Evolutionary conservation across 2,113 vertebrate species (phyloP), one percentile per base, ranked within the genome.

Genomic region (Pseudorasbora parva): DNA sequence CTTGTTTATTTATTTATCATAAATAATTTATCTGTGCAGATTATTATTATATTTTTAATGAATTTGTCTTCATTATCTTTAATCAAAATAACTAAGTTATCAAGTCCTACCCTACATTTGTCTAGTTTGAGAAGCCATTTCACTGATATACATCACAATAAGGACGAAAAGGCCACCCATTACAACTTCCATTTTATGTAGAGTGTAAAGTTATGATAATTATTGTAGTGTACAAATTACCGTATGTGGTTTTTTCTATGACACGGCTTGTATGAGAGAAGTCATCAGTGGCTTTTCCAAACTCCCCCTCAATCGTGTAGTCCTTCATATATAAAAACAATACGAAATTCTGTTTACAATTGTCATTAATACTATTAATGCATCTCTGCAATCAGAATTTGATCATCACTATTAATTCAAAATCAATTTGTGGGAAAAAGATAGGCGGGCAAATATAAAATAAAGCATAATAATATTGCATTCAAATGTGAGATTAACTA

Each of bases 231-330:
- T 56, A 47, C 6, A 54, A 59, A 49, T 19, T 90, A 99, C 98
- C 95, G 0, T 95, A 98, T 0, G 97, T 98, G 0, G 96, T 95
- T 88, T 94, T 96, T 92, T 99, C 98, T 57, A 98, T 72, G 84
- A 98, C 89, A 73, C 89, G 93, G 71, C 97, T 96, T 0, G 83
- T 92, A 86, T 96, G 91, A 33, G 94, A 92, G 90, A 98, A 99
- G 90, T 98, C 93, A 12, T 96, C 92, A 1, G 97, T 97, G 73
- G 97, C 97, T 85, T 91, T 96, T 79, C 98, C 98, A 82, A 99
- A 96, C 78, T 94, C 90, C n/a, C 97, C 96, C 1, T 94, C 90
- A 4, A 99, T 68, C 0, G 93, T 97, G 88, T 99, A 99, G 79
- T 95, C 95, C 98, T 99, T 87, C 4, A 82, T 41, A 60, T 30